A percentile compares a stretch with the other conserved stretches of the same genome.
phyloP scores from a whole-genome alignment of 2,113 vertebrate species.

The Aspiorhynchus laticeps region DNA sequence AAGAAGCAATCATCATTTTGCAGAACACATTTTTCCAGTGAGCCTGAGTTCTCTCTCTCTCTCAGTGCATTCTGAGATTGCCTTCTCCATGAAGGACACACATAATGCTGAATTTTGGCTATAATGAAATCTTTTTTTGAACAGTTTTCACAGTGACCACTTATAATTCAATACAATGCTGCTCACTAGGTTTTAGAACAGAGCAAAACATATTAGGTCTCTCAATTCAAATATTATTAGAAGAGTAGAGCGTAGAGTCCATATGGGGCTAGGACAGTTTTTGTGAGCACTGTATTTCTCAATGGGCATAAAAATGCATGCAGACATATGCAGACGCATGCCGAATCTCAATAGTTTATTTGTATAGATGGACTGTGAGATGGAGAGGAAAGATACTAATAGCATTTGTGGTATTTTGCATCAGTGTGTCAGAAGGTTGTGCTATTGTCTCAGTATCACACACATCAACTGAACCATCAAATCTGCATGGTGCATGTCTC shows the following conservation, averaged over 20 bases:
- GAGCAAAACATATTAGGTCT: neutral
- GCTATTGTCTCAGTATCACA: slow-evolving; percentile 22
- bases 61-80: neutral
- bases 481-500: neutral
- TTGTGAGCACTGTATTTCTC: neutral
- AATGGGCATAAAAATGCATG: neutral
- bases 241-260: neutral
- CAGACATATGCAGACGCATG: neutral
- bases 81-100: neutral
- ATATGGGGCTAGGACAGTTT: neutral
- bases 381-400: neutral
- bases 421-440: slow-evolving; percentile 32
- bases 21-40: neutral
- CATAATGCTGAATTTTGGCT: neutral
- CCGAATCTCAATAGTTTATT: neutral
- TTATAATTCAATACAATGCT: neutral
- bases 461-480: neutral
- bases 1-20: neutral
- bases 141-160: neutral
- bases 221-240: neutral
- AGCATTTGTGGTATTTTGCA: slow-evolving; percentile 13
- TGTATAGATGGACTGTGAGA: neutral
- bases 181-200: neutral
- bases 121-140: neutral
- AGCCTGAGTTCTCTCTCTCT: neutral